Percentiles rank a stretch among this genome's conserved stretches.
These are phyloP conservation scores for Hydropsyche betteni DNA, from an alignment of 2,888 invertebrate species.

Conservation along the genomic window DNA sequence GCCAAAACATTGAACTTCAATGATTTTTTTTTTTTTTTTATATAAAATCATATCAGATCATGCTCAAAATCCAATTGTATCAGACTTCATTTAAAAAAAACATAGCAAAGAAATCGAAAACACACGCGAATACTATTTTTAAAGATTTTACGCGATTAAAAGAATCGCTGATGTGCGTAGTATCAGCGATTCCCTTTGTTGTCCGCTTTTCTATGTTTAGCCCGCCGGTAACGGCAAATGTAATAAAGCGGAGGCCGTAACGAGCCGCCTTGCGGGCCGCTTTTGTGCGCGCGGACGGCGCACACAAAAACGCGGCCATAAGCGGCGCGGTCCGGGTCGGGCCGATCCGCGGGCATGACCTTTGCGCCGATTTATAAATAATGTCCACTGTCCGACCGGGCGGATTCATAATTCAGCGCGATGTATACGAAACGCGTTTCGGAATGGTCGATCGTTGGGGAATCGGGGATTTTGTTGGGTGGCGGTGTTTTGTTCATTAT, in stretches of 20 bases:
- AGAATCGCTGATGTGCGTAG: constrained; percentile 22
- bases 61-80: too few relatives aligned
- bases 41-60: too few relatives aligned
- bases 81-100: too few relatives aligned
- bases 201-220: constrained; percentile 21
- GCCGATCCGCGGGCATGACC: background rate
- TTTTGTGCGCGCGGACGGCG: too few relatives aligned
- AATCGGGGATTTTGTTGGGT: too few relatives aligned
- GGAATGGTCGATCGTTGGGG: too few relatives aligned
- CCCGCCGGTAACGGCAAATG: background rate
- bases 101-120: too few relatives aligned
- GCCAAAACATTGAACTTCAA: too few relatives aligned
- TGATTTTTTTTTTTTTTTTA: too few relatives aligned
- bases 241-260: constrained; percentile 5
- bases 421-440: background rate
- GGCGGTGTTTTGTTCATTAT: too few relatives aligned
- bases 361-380: constrained; percentile 24
- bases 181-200: constrained; percentile 3
- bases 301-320: too few relatives aligned
- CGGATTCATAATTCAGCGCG: constrained; percentile 14
- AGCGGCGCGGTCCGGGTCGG: too few relatives aligned
- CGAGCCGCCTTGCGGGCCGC: background rate
- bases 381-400: constrained; percentile 5
- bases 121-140: background rate
- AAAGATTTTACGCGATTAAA: background rate